A percentile compares a stretch with the other conserved stretches of the same genome.
Conservation (phyloP, 2,888 invertebrate genomes). For the Pheosia tremula region DNA sequence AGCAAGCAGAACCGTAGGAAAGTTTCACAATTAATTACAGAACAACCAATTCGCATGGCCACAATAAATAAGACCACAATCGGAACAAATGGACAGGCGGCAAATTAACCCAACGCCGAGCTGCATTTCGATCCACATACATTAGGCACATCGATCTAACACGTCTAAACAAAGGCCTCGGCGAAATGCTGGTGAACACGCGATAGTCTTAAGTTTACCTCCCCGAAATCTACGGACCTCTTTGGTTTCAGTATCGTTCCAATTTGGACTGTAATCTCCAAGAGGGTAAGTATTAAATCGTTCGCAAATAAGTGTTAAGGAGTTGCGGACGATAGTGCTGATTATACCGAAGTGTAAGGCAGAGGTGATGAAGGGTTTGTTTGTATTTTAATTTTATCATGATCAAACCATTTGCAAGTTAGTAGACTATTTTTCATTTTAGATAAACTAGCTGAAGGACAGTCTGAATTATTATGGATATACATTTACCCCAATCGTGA, state of each 20-base stretch:
- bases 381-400: not conserved
- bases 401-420: not conserved
- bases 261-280: slow-evolving; percentile 28
- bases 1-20: not conserved
- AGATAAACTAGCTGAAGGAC: too few species aligned
- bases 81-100: slow-evolving; percentile 82
- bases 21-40: slow-evolving; percentile 32
- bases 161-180: slow-evolving; percentile 75
- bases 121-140: slow-evolving; percentile 77
- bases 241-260: slow-evolving; percentile 6
- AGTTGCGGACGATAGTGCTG: slow-evolving; percentile 15
- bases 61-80: slow-evolving; percentile 79
- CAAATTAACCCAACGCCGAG: slow-evolving; percentile 73
- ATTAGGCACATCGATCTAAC: slow-evolving; percentile 80
- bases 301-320: slow-evolving; percentile 17
- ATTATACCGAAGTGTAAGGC: slow-evolving; percentile 32
- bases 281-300: slow-evolving; percentile 26
- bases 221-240: slow-evolving; percentile 31
- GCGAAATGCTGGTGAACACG: slow-evolving; percentile 74
- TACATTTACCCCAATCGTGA: too few species aligned
- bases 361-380: not conserved
- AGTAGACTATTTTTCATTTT: too few species aligned
- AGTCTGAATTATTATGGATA: too few species aligned
- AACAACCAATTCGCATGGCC: slow-evolving; percentile 60
- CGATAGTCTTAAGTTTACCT: slow-evolving; percentile 68